Evolutionary conservation across 37 sponge, comb jelly and placozoan genomes (phyloP), one percentile per base, ranked within the genome.

Genomic region (Bolinopsis microptera): DNA sequence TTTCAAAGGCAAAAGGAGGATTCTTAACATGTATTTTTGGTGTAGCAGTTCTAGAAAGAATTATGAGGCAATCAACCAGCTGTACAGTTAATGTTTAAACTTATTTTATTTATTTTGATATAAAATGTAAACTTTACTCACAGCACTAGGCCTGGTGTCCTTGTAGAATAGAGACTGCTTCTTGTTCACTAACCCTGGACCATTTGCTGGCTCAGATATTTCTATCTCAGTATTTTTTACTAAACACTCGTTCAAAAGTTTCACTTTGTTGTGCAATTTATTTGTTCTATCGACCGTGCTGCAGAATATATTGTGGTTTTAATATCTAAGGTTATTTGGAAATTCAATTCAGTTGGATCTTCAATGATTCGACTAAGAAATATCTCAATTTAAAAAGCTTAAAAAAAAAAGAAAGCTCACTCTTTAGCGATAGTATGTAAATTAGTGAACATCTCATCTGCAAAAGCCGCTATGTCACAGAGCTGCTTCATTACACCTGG

Each of bases 401-500:
- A n/a, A n/a, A n/a, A n/a, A n/a, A n/a, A n/a, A n/a, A n/a, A n/a
- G n/a, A n/a, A n/a, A n/a, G 21, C 80, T 77, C 36, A 77, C 80
- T 77, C 80, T 34, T 77, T 77, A 5, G 80, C 80, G 16, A 77
- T 77, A 18, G 27, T 32, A 77, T 77, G 80, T 8, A 77, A 36
- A 77, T 32, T 32, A 35, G 80, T 33, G 33, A 77, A 77, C 32
- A 77, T 35, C 33, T 77, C 80, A 1, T 77, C 80, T 22, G 80
- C 80, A 77, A 32, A 32, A 5, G 80, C 32, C 33, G 80, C 80
- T 34, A 77, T 31, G 33, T 77, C 80, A 32, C 36, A 31, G 33
- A 77, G 80, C 80, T 77, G 80, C 37, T 77, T 77, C 37, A 77
- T 77, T 32, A 77, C 27, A 0, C 80, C 80, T 77, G 80, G 3